Base-by-base conservation (phyloP, 1,140 invertebrate species). In the Pseudachorutes palmiensis region DNA sequence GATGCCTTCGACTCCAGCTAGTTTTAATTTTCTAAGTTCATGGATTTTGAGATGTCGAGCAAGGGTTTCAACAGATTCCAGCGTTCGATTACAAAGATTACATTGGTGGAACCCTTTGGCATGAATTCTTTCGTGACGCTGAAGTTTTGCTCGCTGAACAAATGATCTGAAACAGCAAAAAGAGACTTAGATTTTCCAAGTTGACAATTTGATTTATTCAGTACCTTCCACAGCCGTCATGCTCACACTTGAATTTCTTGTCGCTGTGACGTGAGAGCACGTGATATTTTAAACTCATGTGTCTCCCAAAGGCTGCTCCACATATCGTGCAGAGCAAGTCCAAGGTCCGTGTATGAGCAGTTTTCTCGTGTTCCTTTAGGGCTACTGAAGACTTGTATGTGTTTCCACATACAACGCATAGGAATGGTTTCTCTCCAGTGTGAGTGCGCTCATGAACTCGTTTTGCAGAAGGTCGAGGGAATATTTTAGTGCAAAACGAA, bases 361-460 rank as follows among this genome's bases (percentile, higher is more conserved):
- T 55, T 26, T 55, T 55, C 24, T 55, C 51, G 24, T 55, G 51
- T 24, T 55, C 51, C 24, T 55, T 55, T 26, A 55, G 24, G 5
- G 51, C 51, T 16, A 55, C 24, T 26, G 51, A 55, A 5, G 51
- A 55, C 51, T 55, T 55, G 51, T 55, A 83, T 59, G 82, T 81
- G 74, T 87, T 87, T 16, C 79, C 78, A 76, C 86, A 87, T 71
- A 81, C 78, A 1, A 81, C 79, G 75, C 86, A 87, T 71, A 78
- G 78, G 71, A 83, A 88, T 31, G 86, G 86, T 57, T 82, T 75
- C 63, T 82, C 81, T 51, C 85, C 84, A 30, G 84, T 85, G 72
- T 87, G 86, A 59, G 82, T 83, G 67, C 85, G 76, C 73, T 84
- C 82, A 76, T 87, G 86, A 64, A 86, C 84, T 80, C 32, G 79